Evolutionary conservation across 2,797 vertebrate species (phyloP), one percentile per base, ranked within the genome.

Genomic region (Poeciliopsis paucimaculata): DNA sequence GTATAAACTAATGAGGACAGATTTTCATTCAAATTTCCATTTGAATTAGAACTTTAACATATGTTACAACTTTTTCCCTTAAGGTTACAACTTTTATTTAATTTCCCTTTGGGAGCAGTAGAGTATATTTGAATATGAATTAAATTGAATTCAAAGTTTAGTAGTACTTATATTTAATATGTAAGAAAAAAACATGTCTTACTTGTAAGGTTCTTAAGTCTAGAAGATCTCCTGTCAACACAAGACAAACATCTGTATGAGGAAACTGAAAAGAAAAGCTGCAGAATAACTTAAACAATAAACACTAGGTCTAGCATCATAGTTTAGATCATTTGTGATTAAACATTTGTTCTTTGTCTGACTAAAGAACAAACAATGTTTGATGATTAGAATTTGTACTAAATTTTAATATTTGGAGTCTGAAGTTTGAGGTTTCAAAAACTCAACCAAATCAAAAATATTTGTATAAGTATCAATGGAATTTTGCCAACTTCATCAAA

Each of bases 181-280:
- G 2, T 34, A 64, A 64, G 60, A 31, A 31, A n/a, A 62, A 34
- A 34, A 64, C 10, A 28, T 18, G n/a, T 18, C 77, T 82, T 76
- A 89, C 90, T 78, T 78, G 80, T 12, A 1, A 20, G 1, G 20
- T 46, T 39, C 3, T 57, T 80, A n/a, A 85, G 75, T 74, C 84
- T 73, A 0, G 0, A 10, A 43, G 87, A 86, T 72, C 80, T 92
- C 78, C 90, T 91, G 15, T 18, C 9, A 64, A 86, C 47, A 84
- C 45, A 87, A 51, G 64, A 82, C 47, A 76, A 82, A 43, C 0
- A 0, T 75, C 60, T 28, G 68, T 6, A 39, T 43, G 4, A 74
- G 20, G 45, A 76, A 60, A 28, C 16, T 36, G 36, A 62, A 72
- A 76, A 20, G 18, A 41, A 60, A 20, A 34, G 28, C 57, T 62